phyloP scores from a whole-genome alignment of 2,888 invertebrate genomes.

The Epsilonema sp. region DNA sequence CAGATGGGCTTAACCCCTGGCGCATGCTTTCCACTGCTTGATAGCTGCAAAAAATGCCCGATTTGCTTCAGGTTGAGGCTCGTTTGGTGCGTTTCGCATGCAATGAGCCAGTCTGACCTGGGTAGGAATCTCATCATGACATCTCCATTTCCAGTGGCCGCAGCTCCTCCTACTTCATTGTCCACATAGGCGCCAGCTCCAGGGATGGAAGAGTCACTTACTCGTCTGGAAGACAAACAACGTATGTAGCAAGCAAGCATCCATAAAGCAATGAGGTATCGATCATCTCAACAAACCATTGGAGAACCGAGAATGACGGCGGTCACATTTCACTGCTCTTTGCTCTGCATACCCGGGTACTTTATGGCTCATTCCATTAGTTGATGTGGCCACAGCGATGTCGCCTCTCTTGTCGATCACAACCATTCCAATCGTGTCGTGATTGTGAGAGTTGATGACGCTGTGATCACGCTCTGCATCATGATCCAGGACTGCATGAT shows the following conservation, averaged over 20 bases:
- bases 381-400: constrained; percentile 75
- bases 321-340: too few species aligned
- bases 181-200: constrained; percentile 89
- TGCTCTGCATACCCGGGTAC: constrained; percentile 77
- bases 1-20: constrained; percentile 47
- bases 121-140: constrained; percentile 89
- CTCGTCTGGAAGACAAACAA: too few species aligned
- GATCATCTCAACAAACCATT: too few species aligned
- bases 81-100: too few species aligned
- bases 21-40: constrained; percentile 75
- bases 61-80: too few species aligned
- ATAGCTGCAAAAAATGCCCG: constrained; percentile 48
- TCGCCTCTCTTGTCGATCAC: constrained; percentile 56
- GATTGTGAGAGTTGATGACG: constrained; percentile 47
- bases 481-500: too few species aligned
- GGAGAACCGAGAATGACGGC: too few species aligned
- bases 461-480: constrained; percentile 34
- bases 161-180: constrained; percentile 51
- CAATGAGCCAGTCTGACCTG: constrained; percentile 38
- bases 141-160: constrained; percentile 70
- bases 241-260: too few species aligned
- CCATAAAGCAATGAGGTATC: too few species aligned
- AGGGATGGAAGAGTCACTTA: constrained; percentile 62
- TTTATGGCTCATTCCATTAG: constrained; percentile 78
- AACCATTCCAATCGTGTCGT: constrained; percentile 93